These are phyloP conservation scores for Stegana nigrithorax DNA, from an alignment of 2,888 invertebrate species.

Conservation along the genomic window DNA sequence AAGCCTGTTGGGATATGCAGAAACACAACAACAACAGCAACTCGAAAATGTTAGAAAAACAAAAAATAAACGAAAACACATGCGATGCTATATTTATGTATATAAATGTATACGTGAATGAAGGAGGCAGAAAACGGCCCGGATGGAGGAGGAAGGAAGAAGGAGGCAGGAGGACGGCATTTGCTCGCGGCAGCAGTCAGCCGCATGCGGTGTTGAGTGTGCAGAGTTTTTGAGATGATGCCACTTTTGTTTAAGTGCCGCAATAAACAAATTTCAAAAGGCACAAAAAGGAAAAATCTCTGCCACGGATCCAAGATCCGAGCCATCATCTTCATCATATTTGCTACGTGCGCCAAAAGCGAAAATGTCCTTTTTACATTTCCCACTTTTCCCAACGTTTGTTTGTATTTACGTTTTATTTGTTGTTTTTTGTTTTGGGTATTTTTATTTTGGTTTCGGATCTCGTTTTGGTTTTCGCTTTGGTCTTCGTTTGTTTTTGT, in stretches of 20 bases:
- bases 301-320: no score
- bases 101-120: slow-evolving; percentile 30
- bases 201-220: neutral
- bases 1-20: no score
- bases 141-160: slow-evolving; percentile 24
- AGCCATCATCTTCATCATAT: slow-evolving; percentile 14
- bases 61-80: slow-evolving; percentile 12
- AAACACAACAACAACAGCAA: slow-evolving; percentile 42
- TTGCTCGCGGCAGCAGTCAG: no score
- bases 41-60: slow-evolving; percentile 14
- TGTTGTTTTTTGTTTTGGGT: no score
- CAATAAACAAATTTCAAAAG: slow-evolving; percentile 54
- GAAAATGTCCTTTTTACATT: slow-evolving; percentile 1
- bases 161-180: no score
- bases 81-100: neutral
- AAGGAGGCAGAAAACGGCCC: slow-evolving; percentile 43
- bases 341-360: slow-evolving; percentile 17
- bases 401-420: neutral
- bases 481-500: neutral
- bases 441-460: no score
- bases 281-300: slow-evolving; percentile 6
- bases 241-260: slow-evolving; percentile 59
- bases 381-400: neutral
- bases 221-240: slow-evolving; percentile 44
- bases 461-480: no score